Conservation (phyloP, 2,888 invertebrate genomes). For the Desoria tigrina region DNA sequence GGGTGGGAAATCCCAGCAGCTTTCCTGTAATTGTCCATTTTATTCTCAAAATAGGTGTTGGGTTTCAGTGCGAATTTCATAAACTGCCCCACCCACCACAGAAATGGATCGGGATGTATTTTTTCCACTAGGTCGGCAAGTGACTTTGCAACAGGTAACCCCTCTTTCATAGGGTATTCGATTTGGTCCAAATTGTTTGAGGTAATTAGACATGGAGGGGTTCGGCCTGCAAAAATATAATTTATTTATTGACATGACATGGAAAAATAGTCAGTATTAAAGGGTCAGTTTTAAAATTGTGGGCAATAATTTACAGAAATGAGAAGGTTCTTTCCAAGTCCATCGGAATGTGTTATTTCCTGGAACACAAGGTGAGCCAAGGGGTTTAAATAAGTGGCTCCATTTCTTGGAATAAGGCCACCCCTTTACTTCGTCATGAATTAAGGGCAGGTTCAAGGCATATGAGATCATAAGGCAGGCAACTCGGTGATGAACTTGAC, state of each 20-base stretch:
- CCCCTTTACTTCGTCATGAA: slow-evolving; percentile 23
- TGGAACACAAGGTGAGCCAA: slow-evolving; percentile 26
- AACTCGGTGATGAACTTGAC: slow-evolving; percentile 37
- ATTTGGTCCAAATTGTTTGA: background rate
- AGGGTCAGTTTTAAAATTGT: too few relatives aligned
- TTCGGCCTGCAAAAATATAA: background rate
- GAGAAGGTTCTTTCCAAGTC: slow-evolving; percentile 14
- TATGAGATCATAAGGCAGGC: slow-evolving; percentile 32
- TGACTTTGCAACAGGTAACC: slow-evolving; percentile 18
- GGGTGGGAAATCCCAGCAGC: background rate
- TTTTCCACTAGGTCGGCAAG: slow-evolving; percentile 8
- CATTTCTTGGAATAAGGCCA: slow-evolving; percentile 27
- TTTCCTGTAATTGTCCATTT: background rate
- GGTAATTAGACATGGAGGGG: background rate
- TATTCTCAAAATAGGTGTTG: background rate
- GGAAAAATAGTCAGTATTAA: too few relatives aligned
- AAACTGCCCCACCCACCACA: slow-evolving; percentile 38
- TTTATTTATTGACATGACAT: too few relatives aligned
- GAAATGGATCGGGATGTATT: slow-evolving; percentile 20
- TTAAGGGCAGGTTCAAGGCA: slow-evolving; percentile 27
- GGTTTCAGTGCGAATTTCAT: slow-evolving; percentile 18
- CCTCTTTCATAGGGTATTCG: slow-evolving; percentile 6
- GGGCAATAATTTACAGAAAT: background rate
- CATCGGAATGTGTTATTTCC: slow-evolving; percentile 20
- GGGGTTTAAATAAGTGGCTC: slow-evolving; percentile 18